Base-by-base conservation (phyloP, 2,797 vertebrate genomes). In the Trachurus trachurus region DNA sequence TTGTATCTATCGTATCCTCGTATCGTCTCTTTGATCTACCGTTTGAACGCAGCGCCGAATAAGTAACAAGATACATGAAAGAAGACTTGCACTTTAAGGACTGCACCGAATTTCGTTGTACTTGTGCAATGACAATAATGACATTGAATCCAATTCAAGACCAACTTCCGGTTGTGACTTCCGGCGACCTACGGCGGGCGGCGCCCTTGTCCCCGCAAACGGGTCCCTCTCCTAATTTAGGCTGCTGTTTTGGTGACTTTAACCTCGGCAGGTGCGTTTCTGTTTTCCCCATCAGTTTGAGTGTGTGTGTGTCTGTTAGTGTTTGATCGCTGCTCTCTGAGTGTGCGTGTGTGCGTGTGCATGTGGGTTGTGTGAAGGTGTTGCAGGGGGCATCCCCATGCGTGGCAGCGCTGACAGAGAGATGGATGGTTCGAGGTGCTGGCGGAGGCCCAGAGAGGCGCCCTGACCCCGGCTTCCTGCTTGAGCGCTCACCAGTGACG, bases 361-460 rank as follows among this genome's bases (percentile, higher is more conserved):
- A 3, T 26, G 26, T 26, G 26, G 50, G n/a, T 67, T 39, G 26
- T 56, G 40, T 47, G 7, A 60, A 58, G 59, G 60, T 72, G 70
- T 63, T 66, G 13, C 2, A 9, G 50, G 63, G 53, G 50, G 64
- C 60, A 78, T 42, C 62, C 16, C 66, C 57, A 21, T 64, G 56
- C 49, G 3, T 71, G 29, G 84, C 79, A 56, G 71, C 0, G 3
- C 7, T 84, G 87, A 85, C 83, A 83, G 78, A 77, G 80, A 89
- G 88, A 93, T 86, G 65, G 85, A 91, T 91, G 73, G 73, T 83
- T 47, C 17, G n/a, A 17, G 78, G 63, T 78, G 81, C 72, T 83
- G 39, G 4, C 76, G 74, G 47, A 78, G 84, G 80, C 81, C 81
- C 66, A 45, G 42, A 79, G 78, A 88, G 65, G 76, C 81, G 58